These are phyloP conservation scores for Rhagoletis pomonella DNA, from an alignment of 1,140 invertebrate species.

Conservation along the genomic window DNA sequence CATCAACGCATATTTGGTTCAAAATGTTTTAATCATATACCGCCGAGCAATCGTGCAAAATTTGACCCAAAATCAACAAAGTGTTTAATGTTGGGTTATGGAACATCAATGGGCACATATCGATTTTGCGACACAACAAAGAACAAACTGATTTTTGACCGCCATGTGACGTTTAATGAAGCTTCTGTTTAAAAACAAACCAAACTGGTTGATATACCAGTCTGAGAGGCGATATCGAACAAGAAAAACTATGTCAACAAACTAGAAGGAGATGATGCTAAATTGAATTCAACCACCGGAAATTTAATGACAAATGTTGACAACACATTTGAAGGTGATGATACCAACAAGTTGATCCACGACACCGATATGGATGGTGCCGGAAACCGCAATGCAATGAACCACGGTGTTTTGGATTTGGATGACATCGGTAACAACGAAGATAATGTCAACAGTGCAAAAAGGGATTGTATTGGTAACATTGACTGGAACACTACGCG, in stretches of 20 bases:
- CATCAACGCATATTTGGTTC: conserved; percentile 59
- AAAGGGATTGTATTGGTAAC: neutral
- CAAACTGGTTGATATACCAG: too few relatives aligned
- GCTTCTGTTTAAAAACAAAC: too few relatives aligned
- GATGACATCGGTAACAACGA: too few relatives aligned
- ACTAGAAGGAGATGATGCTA: too few relatives aligned
- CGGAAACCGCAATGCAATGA: too few relatives aligned
- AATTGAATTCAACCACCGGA: neutral
- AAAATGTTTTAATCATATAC: too few relatives aligned
- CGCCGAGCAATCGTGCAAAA: conserved; percentile 61
- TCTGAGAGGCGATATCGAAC: neutral
- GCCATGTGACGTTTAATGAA: too few relatives aligned
- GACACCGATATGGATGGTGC: conserved; percentile 53
- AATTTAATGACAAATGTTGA: too few relatives aligned
- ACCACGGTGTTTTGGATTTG: too few relatives aligned
- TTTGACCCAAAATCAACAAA: conserved; percentile 65
- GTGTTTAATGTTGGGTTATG: conserved; percentile 74
- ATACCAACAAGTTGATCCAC: too few relatives aligned
- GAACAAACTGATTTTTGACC: conserved; percentile 58
- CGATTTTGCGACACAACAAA: conserved; percentile 63
- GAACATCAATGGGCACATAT: conserved; percentile 69
- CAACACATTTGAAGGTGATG: too few relatives aligned
- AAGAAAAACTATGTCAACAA: neutral
- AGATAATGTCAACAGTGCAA: too few relatives aligned
- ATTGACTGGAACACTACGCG: neutral